Evolutionary conservation across 2,888 invertebrate species (phyloP).

Genomic region (Trissoscelio sp.): DNA sequence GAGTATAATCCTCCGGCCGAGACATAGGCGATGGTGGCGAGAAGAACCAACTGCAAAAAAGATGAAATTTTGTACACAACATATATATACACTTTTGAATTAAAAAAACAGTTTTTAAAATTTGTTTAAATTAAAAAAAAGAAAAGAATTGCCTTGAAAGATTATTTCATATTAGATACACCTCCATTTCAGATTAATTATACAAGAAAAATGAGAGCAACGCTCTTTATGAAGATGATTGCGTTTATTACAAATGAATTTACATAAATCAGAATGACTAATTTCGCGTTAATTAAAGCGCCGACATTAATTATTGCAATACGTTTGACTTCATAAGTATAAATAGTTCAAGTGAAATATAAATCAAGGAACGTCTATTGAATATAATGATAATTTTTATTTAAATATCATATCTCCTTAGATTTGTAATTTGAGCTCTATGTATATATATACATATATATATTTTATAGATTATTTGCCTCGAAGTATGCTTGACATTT

Average conservation of each 20-base stretch:
- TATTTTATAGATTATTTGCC: background rate
- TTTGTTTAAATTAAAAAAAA: too few species aligned
- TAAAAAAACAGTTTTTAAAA: too few species aligned
- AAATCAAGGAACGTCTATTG: slow-evolving; percentile 29
- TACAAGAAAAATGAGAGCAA: slow-evolving; percentile 31
- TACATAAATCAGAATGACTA: slow-evolving; percentile 39
- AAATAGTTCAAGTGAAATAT: slow-evolving; percentile 38
- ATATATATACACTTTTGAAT: too few species aligned
- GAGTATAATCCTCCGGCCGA: slow-evolving; percentile 77
- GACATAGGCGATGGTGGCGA: slow-evolving; percentile 81
- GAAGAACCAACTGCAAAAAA: slow-evolving; percentile 84
- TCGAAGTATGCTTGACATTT: background rate
- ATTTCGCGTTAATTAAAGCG: slow-evolving; percentile 32
- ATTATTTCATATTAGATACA: background rate
- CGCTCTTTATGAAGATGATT: slow-evolving; percentile 20
- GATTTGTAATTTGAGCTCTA: background rate
- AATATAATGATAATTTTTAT: slow-evolving; percentile 3
- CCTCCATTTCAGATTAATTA: background rate
- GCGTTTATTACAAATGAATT: slow-evolving; percentile 31
- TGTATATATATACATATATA: background rate
- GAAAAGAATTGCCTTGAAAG: too few species aligned
- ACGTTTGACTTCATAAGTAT: slow-evolving; percentile 12
- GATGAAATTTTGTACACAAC: too few species aligned
- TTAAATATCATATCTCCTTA: background rate
- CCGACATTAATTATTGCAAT: slow-evolving; percentile 10